These are phyloP conservation scores for Paraescarpia echinospica DNA, from an alignment of 1,140 invertebrate species.

Conservation along the genomic window DNA sequence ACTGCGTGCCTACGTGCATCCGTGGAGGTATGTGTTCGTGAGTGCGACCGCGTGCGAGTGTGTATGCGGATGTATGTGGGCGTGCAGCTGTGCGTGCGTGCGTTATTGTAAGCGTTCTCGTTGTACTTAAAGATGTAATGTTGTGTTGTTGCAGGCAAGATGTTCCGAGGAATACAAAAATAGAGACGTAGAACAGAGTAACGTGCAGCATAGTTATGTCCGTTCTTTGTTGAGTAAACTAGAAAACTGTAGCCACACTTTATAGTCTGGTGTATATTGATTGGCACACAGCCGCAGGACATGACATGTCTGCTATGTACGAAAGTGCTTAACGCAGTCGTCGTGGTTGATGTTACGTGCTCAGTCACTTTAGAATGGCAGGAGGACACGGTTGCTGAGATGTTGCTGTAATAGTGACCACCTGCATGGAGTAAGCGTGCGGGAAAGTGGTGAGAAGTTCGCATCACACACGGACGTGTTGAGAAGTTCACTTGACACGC, in stretches of 20 bases:
- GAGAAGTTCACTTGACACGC: not conserved
- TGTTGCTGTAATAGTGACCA: not conserved
- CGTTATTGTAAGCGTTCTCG: not conserved
- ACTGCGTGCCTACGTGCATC: not conserved
- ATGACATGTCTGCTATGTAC: not conserved
- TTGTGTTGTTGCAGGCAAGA: not conserved
- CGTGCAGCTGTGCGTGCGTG: not conserved
- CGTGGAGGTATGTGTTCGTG: not conserved
- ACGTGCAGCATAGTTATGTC: no score
- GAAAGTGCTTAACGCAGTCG: not conserved
- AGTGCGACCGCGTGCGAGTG: not conserved
- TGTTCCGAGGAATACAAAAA: no score
- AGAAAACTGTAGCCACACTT: not conserved
- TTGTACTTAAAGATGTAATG: not conserved
- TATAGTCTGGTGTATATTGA: not conserved
- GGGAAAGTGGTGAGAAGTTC: no score
- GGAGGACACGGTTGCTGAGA: not conserved
- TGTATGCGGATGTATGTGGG: not conserved
- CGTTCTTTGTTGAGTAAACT: not conserved
- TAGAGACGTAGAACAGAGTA: no score
- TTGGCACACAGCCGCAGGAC: not conserved
- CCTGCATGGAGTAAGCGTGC: not conserved
- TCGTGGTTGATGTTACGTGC: not conserved
- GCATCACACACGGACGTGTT: not conserved
- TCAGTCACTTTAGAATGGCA: not conserved